Conservation (phyloP, 2,888 invertebrate genomes). For the Heliconius erato region DNA sequence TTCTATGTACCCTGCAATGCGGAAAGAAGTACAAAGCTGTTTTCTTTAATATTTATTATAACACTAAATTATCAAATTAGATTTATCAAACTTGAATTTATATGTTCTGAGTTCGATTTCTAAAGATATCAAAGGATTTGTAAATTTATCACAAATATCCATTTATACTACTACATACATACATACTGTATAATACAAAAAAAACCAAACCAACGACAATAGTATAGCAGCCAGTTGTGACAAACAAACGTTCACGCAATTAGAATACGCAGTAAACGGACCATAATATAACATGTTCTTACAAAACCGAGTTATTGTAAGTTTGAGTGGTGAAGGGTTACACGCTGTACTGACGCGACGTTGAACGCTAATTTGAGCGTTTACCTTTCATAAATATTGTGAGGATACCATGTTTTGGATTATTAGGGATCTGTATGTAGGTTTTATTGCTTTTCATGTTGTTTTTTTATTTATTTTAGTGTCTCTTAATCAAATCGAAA, state of each 20-base stretch:
- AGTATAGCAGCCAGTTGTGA: background rate
- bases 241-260: slow-evolving; percentile 56
- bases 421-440: background rate
- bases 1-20: no score
- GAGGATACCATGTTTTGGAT: slow-evolving; percentile 15
- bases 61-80: no score
- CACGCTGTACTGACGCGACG: slow-evolving; percentile 55
- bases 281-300: slow-evolving; percentile 69
- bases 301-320: slow-evolving; percentile 64
- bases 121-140: no score
- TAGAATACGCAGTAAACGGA: slow-evolving; percentile 53
- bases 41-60: no score
- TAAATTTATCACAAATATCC: no score
- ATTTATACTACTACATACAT: no score
- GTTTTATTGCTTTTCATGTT: no score
- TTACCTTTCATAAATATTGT: slow-evolving; percentile 44
- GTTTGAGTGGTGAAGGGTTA: slow-evolving; percentile 66
- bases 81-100: no score
- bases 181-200: background rate
- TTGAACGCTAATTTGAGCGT: slow-evolving; percentile 58
- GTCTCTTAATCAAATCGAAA: no score
- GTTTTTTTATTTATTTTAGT: no score
- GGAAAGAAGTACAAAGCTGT: no score
- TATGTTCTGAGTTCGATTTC: no score
- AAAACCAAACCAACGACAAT: background rate